Conservation (phyloP, 2,888 invertebrate genomes). For the Archaeoteleia sp. region DNA sequence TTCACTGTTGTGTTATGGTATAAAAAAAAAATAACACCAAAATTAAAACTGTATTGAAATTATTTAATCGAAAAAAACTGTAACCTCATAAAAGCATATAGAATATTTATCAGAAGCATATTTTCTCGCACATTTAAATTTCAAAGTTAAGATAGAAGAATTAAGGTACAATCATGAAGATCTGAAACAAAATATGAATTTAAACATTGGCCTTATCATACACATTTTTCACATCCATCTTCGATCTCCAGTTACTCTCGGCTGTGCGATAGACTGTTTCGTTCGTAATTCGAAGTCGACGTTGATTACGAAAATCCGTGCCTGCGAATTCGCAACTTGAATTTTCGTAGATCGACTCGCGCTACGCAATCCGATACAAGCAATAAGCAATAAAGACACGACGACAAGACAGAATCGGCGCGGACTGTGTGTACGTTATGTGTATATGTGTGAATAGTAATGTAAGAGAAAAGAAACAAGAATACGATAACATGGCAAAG, state of each 20-base stretch:
- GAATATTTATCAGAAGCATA: no score
- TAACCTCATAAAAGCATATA: no score
- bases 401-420: constrained; percentile 53
- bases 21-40: no score
- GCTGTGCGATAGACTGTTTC: constrained; percentile 48
- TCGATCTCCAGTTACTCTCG: constrained; percentile 51
- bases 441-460: constrained; percentile 51
- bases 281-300: constrained; percentile 34
- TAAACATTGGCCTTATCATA: constrained; percentile 44
- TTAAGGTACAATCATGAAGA: no score
- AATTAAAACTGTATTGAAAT: no score
- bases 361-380: constrained; percentile 62
- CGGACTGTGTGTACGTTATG: constrained; percentile 28
- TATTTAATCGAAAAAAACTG: no score
- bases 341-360: constrained; percentile 46
- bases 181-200: background rate
- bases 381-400: constrained; percentile 69
- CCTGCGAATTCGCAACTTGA: constrained; percentile 21
- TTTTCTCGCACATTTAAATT: no score
- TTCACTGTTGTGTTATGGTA: no score
- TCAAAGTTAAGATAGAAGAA: no score
- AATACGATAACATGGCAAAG: constrained; percentile 13
- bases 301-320: constrained; percentile 36
- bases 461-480: constrained; percentile 37
- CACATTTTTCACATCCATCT: constrained; percentile 48